Conservation (phyloP, 2,888 invertebrate genomes). For the Strigamia crassipes region DNA sequence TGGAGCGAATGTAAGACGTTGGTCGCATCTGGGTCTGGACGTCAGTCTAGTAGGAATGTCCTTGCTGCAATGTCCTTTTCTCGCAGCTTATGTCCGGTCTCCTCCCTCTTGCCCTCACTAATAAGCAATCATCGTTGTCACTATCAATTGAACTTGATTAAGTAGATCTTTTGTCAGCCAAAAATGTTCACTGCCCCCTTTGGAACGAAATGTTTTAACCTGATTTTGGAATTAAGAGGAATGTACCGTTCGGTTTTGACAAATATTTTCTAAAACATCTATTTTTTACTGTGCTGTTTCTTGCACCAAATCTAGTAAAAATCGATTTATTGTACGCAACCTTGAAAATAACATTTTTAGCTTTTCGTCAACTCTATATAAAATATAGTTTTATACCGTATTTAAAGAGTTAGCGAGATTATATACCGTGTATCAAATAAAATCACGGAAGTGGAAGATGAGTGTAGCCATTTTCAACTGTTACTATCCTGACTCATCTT, state of each 20-base stretch:
- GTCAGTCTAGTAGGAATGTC: constrained; percentile 34
- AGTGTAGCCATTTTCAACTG: background rate
- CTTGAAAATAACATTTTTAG: no score
- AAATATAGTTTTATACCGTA: no score
- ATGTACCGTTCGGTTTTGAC: background rate
- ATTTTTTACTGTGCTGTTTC: no score
- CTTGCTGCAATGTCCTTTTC: constrained; percentile 40
- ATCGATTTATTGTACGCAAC: no score
- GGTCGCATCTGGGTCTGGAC: background rate
- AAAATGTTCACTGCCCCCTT: constrained; percentile 24
- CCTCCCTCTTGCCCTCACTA: constrained; percentile 28
- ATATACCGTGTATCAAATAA: background rate
- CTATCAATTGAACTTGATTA: constrained; percentile 38
- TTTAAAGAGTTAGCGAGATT: no score
- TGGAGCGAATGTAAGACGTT: background rate
- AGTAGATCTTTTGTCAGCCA: constrained; percentile 35
- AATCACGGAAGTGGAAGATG: background rate
- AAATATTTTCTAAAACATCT: no score
- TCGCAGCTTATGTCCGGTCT: constrained; percentile 31
- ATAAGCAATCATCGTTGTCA: constrained; percentile 40
- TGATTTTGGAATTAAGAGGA: constrained; percentile 6
- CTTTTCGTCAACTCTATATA: no score
- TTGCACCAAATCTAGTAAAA: no score
- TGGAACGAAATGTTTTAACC: background rate
- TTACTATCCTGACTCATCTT: background rate